Percentiles rank a stretch among this genome's conserved stretches.
These are phyloP conservation scores for Osmoderma eremita DNA, from an alignment of 2,888 invertebrate species.

Conservation along the genomic window DNA sequence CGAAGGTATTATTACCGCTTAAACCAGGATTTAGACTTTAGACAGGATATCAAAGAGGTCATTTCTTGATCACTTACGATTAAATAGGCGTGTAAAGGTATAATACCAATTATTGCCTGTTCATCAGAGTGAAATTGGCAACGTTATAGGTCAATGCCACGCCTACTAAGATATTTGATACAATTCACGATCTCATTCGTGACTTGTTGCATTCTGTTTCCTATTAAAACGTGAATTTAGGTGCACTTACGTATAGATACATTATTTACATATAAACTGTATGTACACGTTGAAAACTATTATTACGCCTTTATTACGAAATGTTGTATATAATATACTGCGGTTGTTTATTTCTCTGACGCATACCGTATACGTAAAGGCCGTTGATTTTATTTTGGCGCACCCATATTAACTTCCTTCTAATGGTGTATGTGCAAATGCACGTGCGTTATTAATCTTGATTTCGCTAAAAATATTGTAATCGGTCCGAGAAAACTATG, in stretches of 20 bases:
- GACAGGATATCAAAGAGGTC: conserved; percentile 9
- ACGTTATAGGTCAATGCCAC: conserved; percentile 17
- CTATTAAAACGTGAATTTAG: background rate
- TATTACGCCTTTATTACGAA: conserved; percentile 12
- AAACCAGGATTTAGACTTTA: background rate
- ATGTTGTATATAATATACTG: conserved; percentile 2
- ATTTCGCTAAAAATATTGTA: too few species aligned
- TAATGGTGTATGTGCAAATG: background rate
- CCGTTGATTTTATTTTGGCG: background rate
- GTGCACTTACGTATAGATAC: background rate
- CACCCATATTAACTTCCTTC: background rate
- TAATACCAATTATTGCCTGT: too few species aligned
- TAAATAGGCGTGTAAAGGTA: background rate
- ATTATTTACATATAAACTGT: conserved; percentile 3
- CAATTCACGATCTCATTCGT: conserved; percentile 8
- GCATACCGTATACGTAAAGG: background rate
- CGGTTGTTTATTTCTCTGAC: background rate
- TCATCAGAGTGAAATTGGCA: conserved; percentile 12
- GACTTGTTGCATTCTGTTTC: background rate
- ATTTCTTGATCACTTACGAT: too few species aligned
- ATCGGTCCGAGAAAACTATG: too few species aligned
- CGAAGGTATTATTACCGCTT: too few species aligned
- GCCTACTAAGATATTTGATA: conserved; percentile 9
- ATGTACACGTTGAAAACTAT: background rate
- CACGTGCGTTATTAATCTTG: background rate